A percentile compares a stretch with the other conserved stretches of the same genome.
Conservation (phyloP, 2,113 vertebrate genomes). For the Larimichthys polyactis region DNA sequence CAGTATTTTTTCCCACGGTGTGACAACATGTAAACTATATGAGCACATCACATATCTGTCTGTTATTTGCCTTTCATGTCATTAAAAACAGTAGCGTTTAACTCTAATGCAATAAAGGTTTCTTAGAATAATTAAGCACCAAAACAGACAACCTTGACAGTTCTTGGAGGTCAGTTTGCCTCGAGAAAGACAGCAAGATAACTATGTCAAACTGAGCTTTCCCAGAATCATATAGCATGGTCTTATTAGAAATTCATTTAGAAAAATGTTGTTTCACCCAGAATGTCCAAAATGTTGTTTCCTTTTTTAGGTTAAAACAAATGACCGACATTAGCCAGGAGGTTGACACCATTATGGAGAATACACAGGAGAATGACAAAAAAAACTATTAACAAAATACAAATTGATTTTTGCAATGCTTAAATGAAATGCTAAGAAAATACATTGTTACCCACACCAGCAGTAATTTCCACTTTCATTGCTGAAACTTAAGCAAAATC, state of each 20-base stretch:
- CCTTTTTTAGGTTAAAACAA: neutral
- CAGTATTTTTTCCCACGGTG: neutral
- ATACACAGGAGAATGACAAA: neutral
- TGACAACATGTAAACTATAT: neutral
- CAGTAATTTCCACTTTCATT: conserved; percentile 14
- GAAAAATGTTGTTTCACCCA: neutral
- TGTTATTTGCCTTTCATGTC: neutral
- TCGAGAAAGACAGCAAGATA: neutral
- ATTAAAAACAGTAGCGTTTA: neutral
- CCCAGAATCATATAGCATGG: neutral
- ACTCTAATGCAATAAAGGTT: neutral
- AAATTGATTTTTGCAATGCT: neutral
- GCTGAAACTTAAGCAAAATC: conserved; percentile 28
- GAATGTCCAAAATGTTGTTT: neutral
- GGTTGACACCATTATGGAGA: conserved; percentile 21
- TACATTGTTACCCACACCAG: conserved; percentile 7
- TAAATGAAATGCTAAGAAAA: neutral
- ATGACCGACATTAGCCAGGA: neutral
- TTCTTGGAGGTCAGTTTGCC: conserved; percentile 11
- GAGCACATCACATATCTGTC: neutral
- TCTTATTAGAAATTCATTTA: neutral
- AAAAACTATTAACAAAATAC: neutral
- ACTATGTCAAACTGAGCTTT: neutral
- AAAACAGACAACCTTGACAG: neutral
- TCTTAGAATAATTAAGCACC: neutral